Percentiles rank a stretch among this genome's conserved stretches.
These are phyloP conservation scores for Drosophila austrosaltans DNA, from an alignment of 2,888 invertebrate species.

Conservation along the genomic window DNA sequence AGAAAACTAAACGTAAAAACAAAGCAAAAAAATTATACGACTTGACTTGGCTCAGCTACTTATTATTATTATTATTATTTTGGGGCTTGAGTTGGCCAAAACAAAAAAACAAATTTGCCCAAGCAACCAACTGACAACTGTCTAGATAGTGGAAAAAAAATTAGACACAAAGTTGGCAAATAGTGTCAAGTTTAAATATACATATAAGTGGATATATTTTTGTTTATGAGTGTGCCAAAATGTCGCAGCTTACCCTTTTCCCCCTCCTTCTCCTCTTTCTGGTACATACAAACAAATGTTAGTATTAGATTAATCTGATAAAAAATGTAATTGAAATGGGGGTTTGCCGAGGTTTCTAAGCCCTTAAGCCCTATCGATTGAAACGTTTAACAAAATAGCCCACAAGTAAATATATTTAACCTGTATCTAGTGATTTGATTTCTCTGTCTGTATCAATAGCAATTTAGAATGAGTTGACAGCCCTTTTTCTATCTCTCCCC, in stretches of 20 bases:
- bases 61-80: slow-evolving; percentile 39
- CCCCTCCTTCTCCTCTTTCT: background rate
- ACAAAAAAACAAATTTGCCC: slow-evolving; percentile 38
- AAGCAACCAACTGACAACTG: slow-evolving; percentile 54
- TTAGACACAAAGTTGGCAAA: slow-evolving; percentile 39
- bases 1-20: slow-evolving; percentile 2
- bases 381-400: slow-evolving; percentile 15
- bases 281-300: too few relatives aligned
- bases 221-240: slow-evolving; percentile 37
- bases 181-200: slow-evolving; percentile 71
- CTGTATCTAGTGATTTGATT: background rate
- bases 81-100: slow-evolving; percentile 48
- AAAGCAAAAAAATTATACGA: slow-evolving; percentile 1
- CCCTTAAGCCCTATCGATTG: slow-evolving; percentile 53
- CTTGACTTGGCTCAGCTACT: slow-evolving; percentile 1
- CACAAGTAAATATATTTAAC: background rate
- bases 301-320: background rate
- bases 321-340: slow-evolving; percentile 12
- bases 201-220: slow-evolving; percentile 16
- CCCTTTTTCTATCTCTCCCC: background rate
- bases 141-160: slow-evolving; percentile 27
- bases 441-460: background rate
- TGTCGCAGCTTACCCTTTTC: slow-evolving; percentile 35
- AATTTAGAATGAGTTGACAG: background rate
- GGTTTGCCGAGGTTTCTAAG: slow-evolving; percentile 31